Base-by-base conservation (phyloP, 2,888 invertebrate genomes). In the Linnaemya tessellans region DNA sequence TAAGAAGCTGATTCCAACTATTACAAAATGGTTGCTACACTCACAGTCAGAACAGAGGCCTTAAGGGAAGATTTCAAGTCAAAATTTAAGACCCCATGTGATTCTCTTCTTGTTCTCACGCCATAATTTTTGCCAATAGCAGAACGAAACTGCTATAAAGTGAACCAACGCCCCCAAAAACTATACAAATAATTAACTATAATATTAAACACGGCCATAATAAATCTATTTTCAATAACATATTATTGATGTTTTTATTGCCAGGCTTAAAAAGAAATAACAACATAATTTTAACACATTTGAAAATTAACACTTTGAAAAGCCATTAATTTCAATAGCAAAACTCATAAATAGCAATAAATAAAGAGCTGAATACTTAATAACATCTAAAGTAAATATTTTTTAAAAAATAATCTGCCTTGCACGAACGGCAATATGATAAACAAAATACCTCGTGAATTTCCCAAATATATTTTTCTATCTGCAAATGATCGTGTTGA, bases 231-330 rank as follows among this genome's bases (percentile, higher is more conserved):
- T 51, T 51, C 51, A 51, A 51, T 51, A 51, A 51, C 7, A 51
- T 20, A 51, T 3, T 20, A 10, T 5, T 20, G 10, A 20, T 51
- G 10, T 10, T 51, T 20, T 51, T 49, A 49, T 49, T n/a, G 46
- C 8, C 5, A n/a, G n/a, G 1, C 46, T 49, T 7, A 49, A 4
- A 49, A n/a, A 51, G 2, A 51, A 51, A 51, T 51, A 10, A 20
- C 20, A 46, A 46, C 1, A 46, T 46, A 3, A 15, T 51, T 11
- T 38, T 38, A 38, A n/a, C 18, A 38, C 60, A 38, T 38, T 18
- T 60, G 35, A 30, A 18, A 60, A 60, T 77, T 67, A 58, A 58
- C 58, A 77, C 77, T 49, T 75, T 49, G 30, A 20, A 41, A 58
- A 10, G 15, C 22, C 22, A 54, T 13, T 25, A 22, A 54, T 22